These are phyloP conservation scores for Drosophila yakuba DNA, from an alignment of 1,140 invertebrate genomes.

Conservation along the genomic window DNA sequence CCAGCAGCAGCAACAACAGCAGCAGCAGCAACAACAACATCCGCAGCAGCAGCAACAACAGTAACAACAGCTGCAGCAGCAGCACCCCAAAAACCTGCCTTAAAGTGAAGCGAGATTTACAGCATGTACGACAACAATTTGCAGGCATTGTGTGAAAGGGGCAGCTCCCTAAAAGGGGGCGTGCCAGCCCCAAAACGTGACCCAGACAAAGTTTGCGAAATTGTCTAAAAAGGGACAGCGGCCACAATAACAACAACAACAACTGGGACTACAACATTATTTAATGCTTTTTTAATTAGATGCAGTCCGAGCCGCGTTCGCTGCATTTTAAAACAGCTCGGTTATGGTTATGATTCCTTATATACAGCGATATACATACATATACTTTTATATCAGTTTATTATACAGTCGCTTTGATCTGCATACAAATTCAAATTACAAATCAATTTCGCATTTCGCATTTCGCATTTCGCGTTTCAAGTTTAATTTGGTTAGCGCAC, in stretches of 20 bases:
- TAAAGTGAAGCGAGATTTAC: constrained; percentile 75
- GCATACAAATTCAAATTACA: constrained; percentile 82
- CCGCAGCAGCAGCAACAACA: constrained; percentile 20
- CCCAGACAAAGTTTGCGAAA: constrained; percentile 76
- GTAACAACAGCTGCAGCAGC: constrained; percentile 12
- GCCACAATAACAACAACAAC: constrained; percentile 8
- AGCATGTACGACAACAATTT: constrained; percentile 78
- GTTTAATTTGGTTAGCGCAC: constrained; percentile 74
- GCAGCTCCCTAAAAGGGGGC: background rate
- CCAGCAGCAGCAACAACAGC: constrained; percentile 15
- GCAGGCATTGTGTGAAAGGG: constrained; percentile 55
- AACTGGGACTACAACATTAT: constrained; percentile 42
- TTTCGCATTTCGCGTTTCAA: constrained; percentile 74
- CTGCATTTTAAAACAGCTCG: constrained; percentile 66
- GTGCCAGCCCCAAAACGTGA: constrained; percentile 68
- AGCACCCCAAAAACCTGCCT: constrained; percentile 57
- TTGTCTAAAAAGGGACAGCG: constrained; percentile 49
- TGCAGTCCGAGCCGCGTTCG: constrained; percentile 63
- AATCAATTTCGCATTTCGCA: constrained; percentile 77
- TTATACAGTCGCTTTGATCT: constrained; percentile 68
- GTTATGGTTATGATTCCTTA: constrained; percentile 34
- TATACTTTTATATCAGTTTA: constrained; percentile 28
- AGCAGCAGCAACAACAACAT: constrained; percentile 17
- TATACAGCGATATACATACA: background rate
- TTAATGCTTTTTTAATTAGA: constrained; percentile 81